Conservation (phyloP, 2,797 vertebrate genomes). For the Ciconia nigra region DNA sequence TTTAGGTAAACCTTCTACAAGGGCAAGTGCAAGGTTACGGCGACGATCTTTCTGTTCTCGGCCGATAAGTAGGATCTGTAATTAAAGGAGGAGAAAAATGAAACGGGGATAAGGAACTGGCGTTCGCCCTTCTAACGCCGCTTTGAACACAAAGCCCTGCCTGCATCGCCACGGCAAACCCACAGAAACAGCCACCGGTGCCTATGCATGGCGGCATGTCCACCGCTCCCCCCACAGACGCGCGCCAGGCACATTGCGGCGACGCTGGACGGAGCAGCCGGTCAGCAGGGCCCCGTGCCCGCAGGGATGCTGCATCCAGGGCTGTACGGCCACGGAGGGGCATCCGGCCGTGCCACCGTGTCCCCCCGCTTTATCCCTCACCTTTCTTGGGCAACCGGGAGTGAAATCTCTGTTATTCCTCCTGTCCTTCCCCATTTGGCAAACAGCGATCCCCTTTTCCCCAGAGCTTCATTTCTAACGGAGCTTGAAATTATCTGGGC, state of each 20-base stretch:
- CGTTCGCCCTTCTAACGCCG: neutral
- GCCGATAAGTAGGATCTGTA: slow-evolving; percentile 66
- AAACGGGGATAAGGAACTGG: slow-evolving; percentile 44
- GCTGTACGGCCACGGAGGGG: fast-evolving
- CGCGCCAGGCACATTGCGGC: fast-evolving
- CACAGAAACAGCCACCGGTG: neutral
- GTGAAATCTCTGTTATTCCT: neutral
- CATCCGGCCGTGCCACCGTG: neutral
- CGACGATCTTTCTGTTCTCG: slow-evolving; percentile 21
- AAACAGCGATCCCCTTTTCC: neutral
- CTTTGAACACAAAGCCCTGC: slow-evolving; percentile 53
- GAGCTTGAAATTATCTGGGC: slow-evolving; percentile 65
- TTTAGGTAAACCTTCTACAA: slow-evolving; percentile 74
- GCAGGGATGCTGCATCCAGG: neutral
- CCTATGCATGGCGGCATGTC: fast-evolving
- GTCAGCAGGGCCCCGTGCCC: neutral
- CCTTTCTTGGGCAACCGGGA: neutral
- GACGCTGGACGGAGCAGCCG: neutral
- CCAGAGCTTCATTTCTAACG: slow-evolving; percentile 37
- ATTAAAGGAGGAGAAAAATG: slow-evolving; percentile 68
- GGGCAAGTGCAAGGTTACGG: slow-evolving; percentile 69
- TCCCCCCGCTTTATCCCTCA: neutral
- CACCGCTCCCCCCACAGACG: fast-evolving
- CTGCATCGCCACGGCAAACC: neutral
- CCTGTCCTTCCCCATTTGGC: slow-evolving; percentile 31